A percentile compares a stretch with the other conserved stretches of the same genome.
Conservation (phyloP, 2,113 vertebrate species). For the Gallinago undulata region DNA sequence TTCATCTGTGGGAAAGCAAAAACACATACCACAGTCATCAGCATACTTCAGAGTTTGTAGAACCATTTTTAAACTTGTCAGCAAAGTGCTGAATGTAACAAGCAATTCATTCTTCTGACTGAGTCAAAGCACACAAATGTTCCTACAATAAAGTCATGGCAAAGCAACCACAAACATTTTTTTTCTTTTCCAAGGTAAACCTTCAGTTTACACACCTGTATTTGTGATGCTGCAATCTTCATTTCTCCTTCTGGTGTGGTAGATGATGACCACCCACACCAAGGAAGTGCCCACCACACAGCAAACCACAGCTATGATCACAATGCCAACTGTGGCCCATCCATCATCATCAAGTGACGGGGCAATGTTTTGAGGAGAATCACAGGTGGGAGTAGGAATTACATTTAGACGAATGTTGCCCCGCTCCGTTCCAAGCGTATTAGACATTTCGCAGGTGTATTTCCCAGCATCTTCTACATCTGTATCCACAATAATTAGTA, state of each 20-base stretch:
- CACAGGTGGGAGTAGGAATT: conserved; percentile 90
- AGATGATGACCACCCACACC: conserved; percentile 99
- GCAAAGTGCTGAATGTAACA: background rate
- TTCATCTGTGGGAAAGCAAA: conserved; percentile 82
- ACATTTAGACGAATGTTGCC: conserved; percentile 87
- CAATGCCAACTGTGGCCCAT: conserved; percentile 95
- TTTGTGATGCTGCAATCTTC: conserved; percentile 97
- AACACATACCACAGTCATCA: background rate
- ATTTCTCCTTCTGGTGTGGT: conserved; percentile 91
- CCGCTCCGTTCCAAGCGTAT: conserved; percentile 90
- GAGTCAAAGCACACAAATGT: conserved; percentile 14
- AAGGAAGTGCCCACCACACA: conserved; percentile 98
- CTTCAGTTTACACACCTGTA: conserved; percentile 83
- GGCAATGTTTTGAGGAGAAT: conserved; percentile 79
- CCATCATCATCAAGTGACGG: conserved; percentile 83
- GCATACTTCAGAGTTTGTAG: background rate
- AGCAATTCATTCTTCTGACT: conserved; percentile 13
- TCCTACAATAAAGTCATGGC: background rate
- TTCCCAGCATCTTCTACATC: conserved; percentile 88
- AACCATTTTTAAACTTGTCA: conserved; percentile 18
- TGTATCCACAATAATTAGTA: conserved; percentile 93
- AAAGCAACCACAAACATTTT: background rate
- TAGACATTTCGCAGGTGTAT: conserved; percentile 98
- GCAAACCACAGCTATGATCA: conserved; percentile 97
- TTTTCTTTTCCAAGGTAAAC: background rate